Percentiles rank a stretch among this genome's conserved stretches.
phyloP scores from a whole-genome alignment of 2,888 invertebrate species.

The Troides helena region DNA sequence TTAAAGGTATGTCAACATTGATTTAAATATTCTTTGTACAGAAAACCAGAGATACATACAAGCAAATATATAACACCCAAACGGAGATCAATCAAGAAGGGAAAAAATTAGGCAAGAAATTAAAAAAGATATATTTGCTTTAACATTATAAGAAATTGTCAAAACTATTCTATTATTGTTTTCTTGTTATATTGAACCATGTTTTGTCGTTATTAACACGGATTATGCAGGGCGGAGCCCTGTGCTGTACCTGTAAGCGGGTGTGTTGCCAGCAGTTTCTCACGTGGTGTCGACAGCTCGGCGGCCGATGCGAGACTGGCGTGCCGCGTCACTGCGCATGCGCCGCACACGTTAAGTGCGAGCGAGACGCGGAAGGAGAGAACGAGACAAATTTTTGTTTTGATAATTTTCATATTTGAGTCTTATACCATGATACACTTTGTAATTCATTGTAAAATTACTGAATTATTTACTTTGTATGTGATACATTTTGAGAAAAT shows the following conservation, averaged over 20 bases:
- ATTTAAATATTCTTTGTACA: too few species aligned
- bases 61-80: too few species aligned
- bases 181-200: background rate
- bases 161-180: background rate
- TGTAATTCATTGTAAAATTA: too few species aligned
- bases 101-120: too few species aligned
- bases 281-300: conserved; percentile 60
- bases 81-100: too few species aligned
- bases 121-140: too few species aligned
- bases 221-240: conserved; percentile 25
- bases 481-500: too few species aligned
- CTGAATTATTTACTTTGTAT: too few species aligned
- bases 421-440: too few species aligned
- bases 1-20: too few species aligned
- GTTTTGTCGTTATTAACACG: conserved; percentile 3
- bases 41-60: too few species aligned
- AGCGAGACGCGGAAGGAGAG: conserved; percentile 31
- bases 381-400: background rate
- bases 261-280: conserved; percentile 48
- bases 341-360: conserved; percentile 44
- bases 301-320: conserved; percentile 65
- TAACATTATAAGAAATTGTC: too few species aligned
- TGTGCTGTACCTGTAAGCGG: conserved; percentile 58
- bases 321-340: conserved; percentile 77
- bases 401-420: background rate